Conservation (phyloP, 2,797 vertebrate genomes). For the Naso thynnoides region DNA sequence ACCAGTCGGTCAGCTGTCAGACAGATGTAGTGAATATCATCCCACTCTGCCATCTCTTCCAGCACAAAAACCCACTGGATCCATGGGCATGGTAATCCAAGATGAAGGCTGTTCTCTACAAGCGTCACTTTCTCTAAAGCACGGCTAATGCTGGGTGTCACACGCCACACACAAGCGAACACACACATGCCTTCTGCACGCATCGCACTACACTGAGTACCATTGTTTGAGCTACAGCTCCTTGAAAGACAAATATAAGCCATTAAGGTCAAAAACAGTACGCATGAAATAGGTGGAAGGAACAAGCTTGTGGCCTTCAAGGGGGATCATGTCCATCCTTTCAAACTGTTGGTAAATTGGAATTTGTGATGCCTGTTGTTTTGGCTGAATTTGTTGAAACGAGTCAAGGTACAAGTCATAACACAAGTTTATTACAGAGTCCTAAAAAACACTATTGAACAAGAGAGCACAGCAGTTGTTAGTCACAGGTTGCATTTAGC, state of each 20-base stretch:
- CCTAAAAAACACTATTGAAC: no score
- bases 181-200: conserved; percentile 15
- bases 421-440: no score
- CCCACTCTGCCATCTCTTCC: conserved; percentile 59
- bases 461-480: no score
- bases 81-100: conserved; percentile 74
- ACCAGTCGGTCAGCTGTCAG: conserved; percentile 78
- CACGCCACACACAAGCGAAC: conserved; percentile 37
- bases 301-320: conserved; percentile 9
- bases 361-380: background rate
- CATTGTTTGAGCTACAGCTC: conserved; percentile 23
- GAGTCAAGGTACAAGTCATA: background rate
- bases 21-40: conserved; percentile 73
- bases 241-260: conserved; percentile 30
- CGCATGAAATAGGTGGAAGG: background rate
- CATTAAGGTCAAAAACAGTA: conserved; percentile 33
- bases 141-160: conserved; percentile 66
- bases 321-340: background rate
- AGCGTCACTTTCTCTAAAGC: conserved; percentile 65
- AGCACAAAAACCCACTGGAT: conserved; percentile 71
- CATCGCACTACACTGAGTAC: background rate
- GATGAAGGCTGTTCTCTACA: conserved; percentile 71
- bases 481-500: background rate
- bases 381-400: conserved; percentile 10
- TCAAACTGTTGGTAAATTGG: background rate